Evolutionary conservation across 2,888 invertebrate genomes (phyloP), one percentile per base, ranked within the genome.

Genomic region (Stenurella melanura): DNA sequence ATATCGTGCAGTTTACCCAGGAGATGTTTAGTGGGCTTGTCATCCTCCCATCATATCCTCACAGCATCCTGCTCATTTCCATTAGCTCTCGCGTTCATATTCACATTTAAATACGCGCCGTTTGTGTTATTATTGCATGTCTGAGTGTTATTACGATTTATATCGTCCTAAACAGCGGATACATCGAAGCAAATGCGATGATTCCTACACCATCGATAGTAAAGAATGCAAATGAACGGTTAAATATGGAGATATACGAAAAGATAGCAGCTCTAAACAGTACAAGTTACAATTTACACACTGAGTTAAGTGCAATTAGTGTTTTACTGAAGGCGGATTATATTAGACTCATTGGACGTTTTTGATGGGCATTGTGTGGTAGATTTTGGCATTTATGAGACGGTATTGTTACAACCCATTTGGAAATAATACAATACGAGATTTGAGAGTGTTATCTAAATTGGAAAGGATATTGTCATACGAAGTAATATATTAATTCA

Each of bases 211-310:
- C 17, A 18, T 63, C 61, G 61, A 26, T 30, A 34, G 30, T n/a
- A 63, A 34, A 63, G 61, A 63, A 63, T 63, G 61, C 34, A 63
- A 63, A 63, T 63, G 34, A 63, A 63, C n/a, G 61, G 34, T 34
- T 50, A 50, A 50, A 50, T 50, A 50, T 50, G 50, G 50, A 50
- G 50, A 50, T 50, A 50, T 50, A 50, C n/a, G 50, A 50, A 10
- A 15, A 34, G 61, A 63, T 63, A 63, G 18, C 11, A 17, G n/a
- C 61, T 63, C n/a, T 60, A 30, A 60, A 60, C 26, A 60, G 21
- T 60, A 60, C 60, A 60, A 60, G 60, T 21, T 60, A 30, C 26
- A 12, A 19, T 30, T 21, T 58, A 30, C 15, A 26, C 12, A 9
- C 12, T 30, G 30, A 50, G 12, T 50, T n/a, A 50, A n/a, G 50